These are phyloP conservation scores for Drosophila imparisetae DNA, from an alignment of 2,888 invertebrate species.

Conservation along the genomic window DNA sequence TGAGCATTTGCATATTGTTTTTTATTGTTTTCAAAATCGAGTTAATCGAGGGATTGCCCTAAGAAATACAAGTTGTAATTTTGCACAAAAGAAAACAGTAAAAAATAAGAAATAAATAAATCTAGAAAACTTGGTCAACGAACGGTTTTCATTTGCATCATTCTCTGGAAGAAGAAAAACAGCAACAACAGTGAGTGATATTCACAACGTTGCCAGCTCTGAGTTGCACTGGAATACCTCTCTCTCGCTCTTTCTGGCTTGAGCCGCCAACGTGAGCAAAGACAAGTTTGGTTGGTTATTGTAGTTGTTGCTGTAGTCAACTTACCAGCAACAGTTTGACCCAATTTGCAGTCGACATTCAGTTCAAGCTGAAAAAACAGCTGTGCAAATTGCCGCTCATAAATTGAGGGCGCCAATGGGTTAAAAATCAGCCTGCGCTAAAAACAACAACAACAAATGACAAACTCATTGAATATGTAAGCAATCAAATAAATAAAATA, in stretches of 20 bases:
- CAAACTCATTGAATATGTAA: slow-evolving; percentile 61
- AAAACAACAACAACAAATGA: slow-evolving; percentile 43
- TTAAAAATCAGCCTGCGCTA: slow-evolving; percentile 33
- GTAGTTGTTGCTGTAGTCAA: slow-evolving; percentile 24
- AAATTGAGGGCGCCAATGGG: slow-evolving; percentile 44
- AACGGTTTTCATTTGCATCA: slow-evolving; percentile 53
- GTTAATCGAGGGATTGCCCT: not conserved
- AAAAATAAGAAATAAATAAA: not conserved
- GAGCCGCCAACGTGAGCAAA: slow-evolving; percentile 68
- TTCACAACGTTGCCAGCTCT: slow-evolving; percentile 26
- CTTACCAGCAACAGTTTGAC: slow-evolving; percentile 68
- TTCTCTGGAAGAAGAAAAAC: slow-evolving; percentile 15
- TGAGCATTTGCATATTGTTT: not conserved
- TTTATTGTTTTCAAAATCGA: not conserved
- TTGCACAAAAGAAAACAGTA: slow-evolving; percentile 2
- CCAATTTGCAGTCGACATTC: slow-evolving; percentile 61
- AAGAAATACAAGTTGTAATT: slow-evolving; percentile 7
- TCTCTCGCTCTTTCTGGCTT: slow-evolving; percentile 35
- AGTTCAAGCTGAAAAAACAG: slow-evolving; percentile 56
- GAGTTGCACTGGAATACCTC: not conserved
- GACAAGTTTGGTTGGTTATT: slow-evolving; percentile 72
- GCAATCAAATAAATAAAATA: slow-evolving; percentile 26
- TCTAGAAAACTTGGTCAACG: slow-evolving; percentile 43
- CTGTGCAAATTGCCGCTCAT: slow-evolving; percentile 61
- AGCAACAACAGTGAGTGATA: slow-evolving; percentile 37